Conservation (phyloP, 1,140 invertebrate genomes). For the Pogonognathellus flavescens region DNA sequence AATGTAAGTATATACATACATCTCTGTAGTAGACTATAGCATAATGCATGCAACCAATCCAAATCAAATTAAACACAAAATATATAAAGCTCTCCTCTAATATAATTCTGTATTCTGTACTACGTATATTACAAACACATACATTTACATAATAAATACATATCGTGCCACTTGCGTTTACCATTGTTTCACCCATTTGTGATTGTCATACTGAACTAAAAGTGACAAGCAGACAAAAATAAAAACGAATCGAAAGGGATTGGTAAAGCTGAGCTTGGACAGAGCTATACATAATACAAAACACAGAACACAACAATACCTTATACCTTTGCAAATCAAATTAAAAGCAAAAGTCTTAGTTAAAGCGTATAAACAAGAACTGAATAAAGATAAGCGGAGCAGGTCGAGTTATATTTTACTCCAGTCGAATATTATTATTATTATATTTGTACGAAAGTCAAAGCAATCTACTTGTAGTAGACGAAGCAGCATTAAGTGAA, state of each 20-base stretch:
- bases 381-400: too few species aligned
- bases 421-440: too few species aligned
- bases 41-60: too few species aligned
- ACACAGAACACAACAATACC: background rate
- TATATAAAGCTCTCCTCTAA: too few species aligned
- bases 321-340: background rate
- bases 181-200: slow-evolving; percentile 38
- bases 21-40: too few species aligned
- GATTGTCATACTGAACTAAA: slow-evolving; percentile 38
- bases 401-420: too few species aligned
- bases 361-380: too few species aligned
- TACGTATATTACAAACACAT: background rate
- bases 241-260: slow-evolving; percentile 30
- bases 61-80: too few species aligned
- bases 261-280: slow-evolving; percentile 16
- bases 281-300: background rate
- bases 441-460: background rate
- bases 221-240: slow-evolving; percentile 28
- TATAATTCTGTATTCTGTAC: background rate
- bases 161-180: slow-evolving; percentile 20
- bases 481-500: background rate
- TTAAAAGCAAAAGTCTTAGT: slow-evolving; percentile 36
- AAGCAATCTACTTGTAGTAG: background rate
- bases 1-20: too few species aligned
- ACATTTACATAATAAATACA: background rate